Evolutionary conservation across 2,888 invertebrate species (phyloP).

Genomic region (Epistrophe grossulariae): DNA sequence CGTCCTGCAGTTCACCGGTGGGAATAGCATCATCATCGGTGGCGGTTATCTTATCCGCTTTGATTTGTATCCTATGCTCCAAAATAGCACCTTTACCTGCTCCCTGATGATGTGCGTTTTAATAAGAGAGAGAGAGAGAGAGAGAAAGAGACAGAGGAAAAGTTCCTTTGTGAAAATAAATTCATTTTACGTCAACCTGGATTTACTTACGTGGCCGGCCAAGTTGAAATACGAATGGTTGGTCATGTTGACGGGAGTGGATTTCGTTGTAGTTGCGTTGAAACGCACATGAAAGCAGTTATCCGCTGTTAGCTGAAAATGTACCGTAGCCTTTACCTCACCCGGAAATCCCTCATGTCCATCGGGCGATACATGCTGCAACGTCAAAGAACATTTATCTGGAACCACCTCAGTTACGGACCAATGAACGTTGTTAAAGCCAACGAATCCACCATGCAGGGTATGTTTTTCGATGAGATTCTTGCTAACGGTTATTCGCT

Average conservation of each 20-base stretch:
- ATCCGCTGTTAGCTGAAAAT: slow-evolving; percentile 89
- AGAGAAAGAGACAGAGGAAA: background rate
- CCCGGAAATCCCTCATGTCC: slow-evolving; percentile 96
- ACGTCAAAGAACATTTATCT: slow-evolving; percentile 87
- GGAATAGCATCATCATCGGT: slow-evolving; percentile 89
- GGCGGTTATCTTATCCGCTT: slow-evolving; percentile 91
- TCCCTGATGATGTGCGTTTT: slow-evolving; percentile 82
- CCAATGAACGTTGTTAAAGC: slow-evolving; percentile 94
- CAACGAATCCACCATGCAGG: slow-evolving; percentile 93
- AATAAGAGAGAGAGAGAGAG: too few relatives aligned
- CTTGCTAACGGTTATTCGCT: slow-evolving; percentile 88
- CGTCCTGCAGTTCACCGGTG: slow-evolving; percentile 88
- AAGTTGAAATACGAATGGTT: slow-evolving; percentile 96
- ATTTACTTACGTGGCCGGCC: slow-evolving; percentile 88
- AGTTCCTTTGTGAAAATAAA: slow-evolving; percentile 38
- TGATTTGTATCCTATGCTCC: slow-evolving; percentile 89
- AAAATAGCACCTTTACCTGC: slow-evolving; percentile 87
- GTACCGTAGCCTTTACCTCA: slow-evolving; percentile 88
- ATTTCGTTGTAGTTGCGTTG: slow-evolving; percentile 89
- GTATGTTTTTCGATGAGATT: slow-evolving; percentile 89
- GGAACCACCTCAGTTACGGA: slow-evolving; percentile 78
- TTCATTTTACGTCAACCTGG: background rate
- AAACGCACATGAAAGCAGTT: slow-evolving; percentile 91
- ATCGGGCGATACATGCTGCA: slow-evolving; percentile 91
- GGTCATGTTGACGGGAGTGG: slow-evolving; percentile 94